Conservation (phyloP, 2,888 invertebrate genomes). For the Sisyra terminalis region DNA sequence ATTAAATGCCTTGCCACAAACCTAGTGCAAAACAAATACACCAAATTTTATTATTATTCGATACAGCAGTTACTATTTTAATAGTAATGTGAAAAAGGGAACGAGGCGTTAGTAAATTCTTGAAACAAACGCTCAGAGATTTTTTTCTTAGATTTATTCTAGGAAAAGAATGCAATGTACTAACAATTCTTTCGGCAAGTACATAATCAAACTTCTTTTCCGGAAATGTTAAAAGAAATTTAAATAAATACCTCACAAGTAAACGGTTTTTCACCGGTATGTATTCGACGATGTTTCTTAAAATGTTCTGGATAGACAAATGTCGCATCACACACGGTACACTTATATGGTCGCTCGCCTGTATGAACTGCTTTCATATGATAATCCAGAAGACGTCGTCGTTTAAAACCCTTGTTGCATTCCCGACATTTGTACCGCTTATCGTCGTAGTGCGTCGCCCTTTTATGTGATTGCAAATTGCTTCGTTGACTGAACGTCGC, state of each 20-base stretch:
- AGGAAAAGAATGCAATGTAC: background rate
- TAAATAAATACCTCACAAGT: conserved; percentile 43
- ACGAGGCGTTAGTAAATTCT: background rate
- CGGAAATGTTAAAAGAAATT: background rate
- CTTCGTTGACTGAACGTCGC: conserved; percentile 68
- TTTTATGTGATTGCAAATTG: conserved; percentile 63
- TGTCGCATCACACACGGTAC: conserved; percentile 53
- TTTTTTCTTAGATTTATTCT: background rate
- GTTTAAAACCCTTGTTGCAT: conserved; percentile 60
- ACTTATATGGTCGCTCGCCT: conserved; percentile 60
- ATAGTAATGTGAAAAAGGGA: background rate
- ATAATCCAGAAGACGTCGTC: conserved; percentile 52
- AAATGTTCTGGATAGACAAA: conserved; percentile 74
- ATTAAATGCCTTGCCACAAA: conserved; percentile 72
- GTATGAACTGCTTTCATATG: conserved; percentile 69
- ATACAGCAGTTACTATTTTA: background rate
- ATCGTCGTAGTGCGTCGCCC: conserved; percentile 63
- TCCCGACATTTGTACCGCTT: conserved; percentile 52
- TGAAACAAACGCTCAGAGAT: background rate
- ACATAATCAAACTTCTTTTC: conserved; percentile 59
- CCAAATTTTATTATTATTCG: too few species aligned
- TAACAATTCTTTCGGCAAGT: conserved; percentile 22
- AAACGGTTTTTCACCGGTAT: conserved; percentile 61
- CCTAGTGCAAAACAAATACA: conserved; percentile 29
- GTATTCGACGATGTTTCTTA: conserved; percentile 63